Conservation (phyloP, 1,140 invertebrate species). For the Euura lappo region DNA sequence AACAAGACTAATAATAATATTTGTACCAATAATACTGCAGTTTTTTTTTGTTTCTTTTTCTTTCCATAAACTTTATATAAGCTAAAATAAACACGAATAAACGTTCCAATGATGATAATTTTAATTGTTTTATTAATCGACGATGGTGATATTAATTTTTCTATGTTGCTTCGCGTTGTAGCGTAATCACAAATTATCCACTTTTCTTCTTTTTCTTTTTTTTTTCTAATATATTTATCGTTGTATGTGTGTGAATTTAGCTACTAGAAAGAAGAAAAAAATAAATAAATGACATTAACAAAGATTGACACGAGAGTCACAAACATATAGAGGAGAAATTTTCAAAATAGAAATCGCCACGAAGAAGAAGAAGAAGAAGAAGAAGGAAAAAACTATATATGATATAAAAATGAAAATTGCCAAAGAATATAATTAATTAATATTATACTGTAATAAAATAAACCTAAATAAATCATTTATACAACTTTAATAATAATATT, state of each 20-base stretch:
- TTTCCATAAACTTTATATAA: not conserved
- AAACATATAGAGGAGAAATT: too few species aligned
- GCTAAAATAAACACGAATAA: not conserved
- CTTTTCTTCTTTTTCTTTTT: not conserved
- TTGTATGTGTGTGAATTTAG: not conserved
- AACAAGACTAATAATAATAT: not conserved
- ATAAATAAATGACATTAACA: not conserved
- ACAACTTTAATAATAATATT: too few species aligned
- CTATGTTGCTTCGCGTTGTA: not conserved
- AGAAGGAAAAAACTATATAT: too few species aligned
- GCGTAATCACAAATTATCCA: not conserved
- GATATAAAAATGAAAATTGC: too few species aligned
- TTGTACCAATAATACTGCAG: not conserved
- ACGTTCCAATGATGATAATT: not conserved
- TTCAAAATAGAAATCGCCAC: too few species aligned
- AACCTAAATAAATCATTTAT: too few species aligned
- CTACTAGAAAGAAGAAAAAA: not conserved
- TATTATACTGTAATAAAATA: too few species aligned
- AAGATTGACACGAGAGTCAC: too few species aligned
- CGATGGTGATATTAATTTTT: not conserved
- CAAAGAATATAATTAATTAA: too few species aligned
- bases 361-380: too few species aligned
- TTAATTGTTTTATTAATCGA: not conserved
- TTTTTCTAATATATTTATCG: not conserved
- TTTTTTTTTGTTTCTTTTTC: not conserved